These are phyloP conservation scores for Sisyra terminalis DNA, from an alignment of 2,888 invertebrate species.

Conservation along the genomic window DNA sequence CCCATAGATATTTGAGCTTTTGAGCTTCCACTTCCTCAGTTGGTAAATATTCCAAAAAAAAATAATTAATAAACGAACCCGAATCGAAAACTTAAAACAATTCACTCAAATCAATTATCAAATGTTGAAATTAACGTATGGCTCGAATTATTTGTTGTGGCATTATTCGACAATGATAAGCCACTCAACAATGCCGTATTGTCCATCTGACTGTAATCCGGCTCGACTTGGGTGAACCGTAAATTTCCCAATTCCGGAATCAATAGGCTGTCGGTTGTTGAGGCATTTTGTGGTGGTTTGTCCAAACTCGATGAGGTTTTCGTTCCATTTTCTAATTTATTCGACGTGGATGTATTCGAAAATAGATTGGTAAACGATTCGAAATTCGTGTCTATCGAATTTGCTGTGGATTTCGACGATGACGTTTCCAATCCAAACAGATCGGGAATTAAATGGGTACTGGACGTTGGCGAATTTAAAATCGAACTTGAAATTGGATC, in stretches of 20 bases:
- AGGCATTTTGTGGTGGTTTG: neutral
- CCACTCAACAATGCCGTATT: conserved; percentile 23
- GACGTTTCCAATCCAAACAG: neutral
- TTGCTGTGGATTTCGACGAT: neutral
- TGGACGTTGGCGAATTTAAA: conserved; percentile 3
- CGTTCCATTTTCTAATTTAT: neutral
- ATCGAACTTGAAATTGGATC: conserved; percentile 1
- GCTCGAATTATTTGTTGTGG: conserved; percentile 1
- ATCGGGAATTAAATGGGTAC: conserved; percentile 6
- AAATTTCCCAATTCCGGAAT: conserved; percentile 6
- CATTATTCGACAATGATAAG: neutral
- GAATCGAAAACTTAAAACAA: neutral
- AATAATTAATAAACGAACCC: neutral
- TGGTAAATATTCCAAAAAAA: too few species aligned
- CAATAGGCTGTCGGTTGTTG: neutral
- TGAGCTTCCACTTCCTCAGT: too few species aligned
- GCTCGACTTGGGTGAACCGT: conserved; percentile 17
- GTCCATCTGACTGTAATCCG: conserved; percentile 27
- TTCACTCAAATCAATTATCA: neutral
- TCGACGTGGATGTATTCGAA: neutral
- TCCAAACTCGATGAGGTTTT: neutral
- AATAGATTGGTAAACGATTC: neutral
- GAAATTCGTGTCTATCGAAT: neutral
- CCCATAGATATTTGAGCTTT: too few species aligned
- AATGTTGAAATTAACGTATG: conserved; percentile 5